phyloP scores from a whole-genome alignment of 2,113 vertebrate species.

The Nanorana parkeri region DNA sequence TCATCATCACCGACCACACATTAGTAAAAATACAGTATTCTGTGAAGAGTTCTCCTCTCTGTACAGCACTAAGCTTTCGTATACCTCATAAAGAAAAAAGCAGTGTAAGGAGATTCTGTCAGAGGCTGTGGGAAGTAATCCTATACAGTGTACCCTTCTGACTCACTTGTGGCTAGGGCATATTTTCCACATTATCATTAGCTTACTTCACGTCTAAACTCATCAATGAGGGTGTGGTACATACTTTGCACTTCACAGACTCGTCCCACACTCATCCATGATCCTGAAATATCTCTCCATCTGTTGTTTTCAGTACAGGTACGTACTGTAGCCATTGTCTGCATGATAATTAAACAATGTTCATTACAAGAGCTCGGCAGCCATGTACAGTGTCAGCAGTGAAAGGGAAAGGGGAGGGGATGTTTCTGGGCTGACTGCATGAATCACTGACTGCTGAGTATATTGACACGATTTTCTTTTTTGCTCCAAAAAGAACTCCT shows the following conservation, averaged over 20 bases:
- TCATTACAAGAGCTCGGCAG: not conserved
- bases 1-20: constrained; percentile 6
- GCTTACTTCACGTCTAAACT: constrained; percentile 52
- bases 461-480: constrained; percentile 24
- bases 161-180: constrained; percentile 52
- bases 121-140: constrained; percentile 10
- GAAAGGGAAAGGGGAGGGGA: constrained; percentile 1
- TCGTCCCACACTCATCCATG: not conserved
- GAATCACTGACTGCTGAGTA: constrained; percentile 23
- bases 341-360: not conserved
- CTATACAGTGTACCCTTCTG: constrained; percentile 13
- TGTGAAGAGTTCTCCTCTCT: not conserved
- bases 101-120: constrained; percentile 39
- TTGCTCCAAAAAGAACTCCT: constrained; percentile 39
- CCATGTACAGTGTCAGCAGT: not conserved
- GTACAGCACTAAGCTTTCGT: not conserved
- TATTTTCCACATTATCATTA: constrained; percentile 50
- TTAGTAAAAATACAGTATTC: constrained; percentile 3
- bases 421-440: constrained; percentile 23
- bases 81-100: constrained; percentile 20
- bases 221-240: constrained; percentile 51
- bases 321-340: not conserved
- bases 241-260: constrained; percentile 33
- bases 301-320: constrained; percentile 27
- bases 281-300: not conserved